A percentile compares a stretch with the other conserved stretches of the same genome.
Evolutionary conservation across 2,797 vertebrate genomes (phyloP).

Genomic region (Enteromius thamalakanensis): DNA sequence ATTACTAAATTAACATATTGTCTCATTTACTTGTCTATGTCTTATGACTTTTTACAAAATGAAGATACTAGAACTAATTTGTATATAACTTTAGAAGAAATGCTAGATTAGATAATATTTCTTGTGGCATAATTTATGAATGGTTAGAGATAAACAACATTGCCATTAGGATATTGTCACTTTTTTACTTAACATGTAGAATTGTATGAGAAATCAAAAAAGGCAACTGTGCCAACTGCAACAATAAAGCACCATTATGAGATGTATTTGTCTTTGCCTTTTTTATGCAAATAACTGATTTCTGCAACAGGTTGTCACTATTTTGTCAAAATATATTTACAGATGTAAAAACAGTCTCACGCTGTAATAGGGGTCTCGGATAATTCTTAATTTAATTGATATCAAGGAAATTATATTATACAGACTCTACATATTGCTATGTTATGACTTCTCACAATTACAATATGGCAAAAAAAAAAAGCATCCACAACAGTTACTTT

Average conservation of each 20-base stretch:
- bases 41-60: neutral
- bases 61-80: constrained; percentile 9
- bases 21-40: constrained; percentile 10
- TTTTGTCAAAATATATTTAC: constrained; percentile 40
- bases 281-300: constrained; percentile 1
- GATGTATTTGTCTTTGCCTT: neutral
- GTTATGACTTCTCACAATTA: neutral
- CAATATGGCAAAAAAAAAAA: constrained; percentile 17
- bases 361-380: neutral
- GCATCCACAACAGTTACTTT: neutral
- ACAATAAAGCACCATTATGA: constrained; percentile 12
- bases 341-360: constrained; percentile 9
- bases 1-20: constrained; percentile 16
- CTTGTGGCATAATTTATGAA: constrained; percentile 3
- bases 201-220: constrained; percentile 10
- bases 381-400: neutral
- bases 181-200: neutral
- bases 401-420: neutral
- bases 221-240: constrained; percentile 17
- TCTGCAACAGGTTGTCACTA: neutral
- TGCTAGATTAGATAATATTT: neutral
- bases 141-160: neutral
- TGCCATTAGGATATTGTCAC: neutral
- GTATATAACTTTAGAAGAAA: neutral
- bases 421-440: constrained; percentile 26